Conservation (phyloP, 2,888 invertebrate species). For the Drosophila kambysellisi region DNA sequence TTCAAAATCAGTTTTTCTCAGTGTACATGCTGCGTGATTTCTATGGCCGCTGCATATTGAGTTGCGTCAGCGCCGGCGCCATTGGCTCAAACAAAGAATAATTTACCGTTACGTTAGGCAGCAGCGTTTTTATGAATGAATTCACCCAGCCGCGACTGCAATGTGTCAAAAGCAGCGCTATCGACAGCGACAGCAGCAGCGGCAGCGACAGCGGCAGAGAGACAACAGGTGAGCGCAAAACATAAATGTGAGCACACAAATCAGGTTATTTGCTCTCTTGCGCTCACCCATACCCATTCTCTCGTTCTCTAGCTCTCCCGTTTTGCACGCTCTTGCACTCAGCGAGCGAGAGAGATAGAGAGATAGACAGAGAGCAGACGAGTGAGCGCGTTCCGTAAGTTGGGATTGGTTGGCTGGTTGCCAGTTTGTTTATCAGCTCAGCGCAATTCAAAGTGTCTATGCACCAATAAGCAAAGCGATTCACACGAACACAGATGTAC, state of each 20-base stretch:
- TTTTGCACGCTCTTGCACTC: constrained; percentile 2
- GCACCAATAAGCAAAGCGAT: constrained; percentile 37
- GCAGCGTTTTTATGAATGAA: constrained; percentile 44
- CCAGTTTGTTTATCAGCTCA: constrained; percentile 24
- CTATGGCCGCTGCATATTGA: constrained; percentile 27
- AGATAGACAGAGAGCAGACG: constrained; percentile 5
- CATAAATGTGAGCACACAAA: constrained; percentile 15
- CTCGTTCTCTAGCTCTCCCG: background rate
- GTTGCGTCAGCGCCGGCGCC: constrained; percentile 45
- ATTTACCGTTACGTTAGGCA: constrained; percentile 45
- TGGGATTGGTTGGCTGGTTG: constrained; percentile 41
- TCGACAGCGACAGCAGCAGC: background rate
- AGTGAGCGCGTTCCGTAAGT: constrained; percentile 32
- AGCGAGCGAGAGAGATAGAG: background rate
- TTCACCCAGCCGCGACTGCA: constrained; percentile 14
- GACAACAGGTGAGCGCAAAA: constrained; percentile 39
- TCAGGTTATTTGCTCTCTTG: constrained; percentile 31
- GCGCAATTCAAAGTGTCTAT: constrained; percentile 22
- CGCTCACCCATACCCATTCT: constrained; percentile 13
- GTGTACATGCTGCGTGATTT: constrained; percentile 3
- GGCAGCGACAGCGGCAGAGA: background rate
- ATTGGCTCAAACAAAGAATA: constrained; percentile 25
- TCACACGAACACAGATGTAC: constrained; percentile 14
- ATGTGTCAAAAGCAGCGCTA: constrained; percentile 9
- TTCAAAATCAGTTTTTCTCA: background rate